Base-by-base conservation (phyloP, 2,888 invertebrate species). In the Geophilus truncorum region DNA sequence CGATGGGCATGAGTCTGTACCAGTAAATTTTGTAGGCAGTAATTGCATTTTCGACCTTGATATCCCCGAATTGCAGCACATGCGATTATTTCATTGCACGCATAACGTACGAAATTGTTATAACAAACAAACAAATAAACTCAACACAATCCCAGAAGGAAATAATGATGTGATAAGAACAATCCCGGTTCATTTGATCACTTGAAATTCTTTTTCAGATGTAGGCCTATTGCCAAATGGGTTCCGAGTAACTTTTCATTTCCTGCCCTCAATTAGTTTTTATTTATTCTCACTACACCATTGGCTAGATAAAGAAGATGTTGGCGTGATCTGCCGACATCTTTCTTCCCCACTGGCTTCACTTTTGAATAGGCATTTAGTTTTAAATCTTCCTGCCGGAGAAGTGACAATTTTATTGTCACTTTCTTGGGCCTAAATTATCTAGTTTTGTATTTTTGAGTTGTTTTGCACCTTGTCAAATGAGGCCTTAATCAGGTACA, bases 321-420 rank as follows among this genome's bases (percentile, higher is more conserved):
- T 62, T 62, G 62, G 62, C 62, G 62, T 62, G 28, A 62, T 62
- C 62, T 62, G 62, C 28, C 62, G 62, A 62, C 28, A 62, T 62
- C 28, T 62, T 25, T 62, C 25, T 15, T 3, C 25, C 28, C 21
- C 9, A 2, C 62, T n/a, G 10, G 10, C 62, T 62, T 25, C 62
- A 25, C 62, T 12, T 15, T n/a, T 2, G 18, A 57, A 57, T 57
- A 7, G 25, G 23, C 18, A 21, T 23, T 34, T 51, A 57, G 57
- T n/a, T 12, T 45, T 45, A 9, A 6, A 5, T 18, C 15, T 45
- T 45, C n/a, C 5, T 18, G 45, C 45, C 45, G n/a, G 45, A 45
- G n/a, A n/a, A 45, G 36, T 12, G 45, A n/a, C 45, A 45, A 45
- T 45, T 45, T 15, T 18, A 45, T 45, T 45, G 45, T 45, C 45